Evolutionary conservation across 92 coral and sea anemone genomes (phyloP), one percentile per base, ranked within the genome.

Genomic region (Paramuricea clavata): DNA sequence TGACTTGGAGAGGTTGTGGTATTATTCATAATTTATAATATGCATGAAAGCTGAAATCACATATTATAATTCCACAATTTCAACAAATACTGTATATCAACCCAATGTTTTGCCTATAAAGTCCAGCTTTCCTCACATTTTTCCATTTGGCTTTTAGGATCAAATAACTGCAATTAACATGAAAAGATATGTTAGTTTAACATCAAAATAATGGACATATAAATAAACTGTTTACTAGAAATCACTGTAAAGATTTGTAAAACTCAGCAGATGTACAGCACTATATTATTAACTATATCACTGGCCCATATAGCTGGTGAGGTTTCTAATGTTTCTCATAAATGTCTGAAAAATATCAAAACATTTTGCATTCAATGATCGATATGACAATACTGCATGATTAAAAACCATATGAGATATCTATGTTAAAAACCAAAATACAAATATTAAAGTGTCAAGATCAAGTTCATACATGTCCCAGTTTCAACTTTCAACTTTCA

Each of bases 11-110:
- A 30, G 11, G 27, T 33, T 17, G 56, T 79, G 6, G 44, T 57
- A 25, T 74, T 74, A 49, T 30, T 76, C 84, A 79, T 79, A 67
- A 17, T 49, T 49, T 9, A 50, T 78, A 6, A 33, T 50, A 16
- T 25, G 26, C 64, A 56, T 56, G 64, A 39, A 39, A 39, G 44
- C 44, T 39, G 44, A 47, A 47, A 9, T 47, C 52, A 47, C 52
- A 47, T 1, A 15, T 15, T 15, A 47, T 15, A 5, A 47, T 36
- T 3, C 42, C 42, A 36, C 42, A 36, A 36, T 36, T 36, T 36
- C 42, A 3, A 36, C 13, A 47, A 1, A 10, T n/a, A n/a, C n/a
- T n/a, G n/a, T 54, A 21, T 54, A 6, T 54, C 1, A 19, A 13
- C 26, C 62, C 62, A 54, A 10, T 54, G 25, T 47, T 21, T 54